Evolutionary conservation across 92 coral and sea anemone species (phyloP), one percentile per base, ranked within the genome.

Genomic region (Pocillopora meandrina): DNA sequence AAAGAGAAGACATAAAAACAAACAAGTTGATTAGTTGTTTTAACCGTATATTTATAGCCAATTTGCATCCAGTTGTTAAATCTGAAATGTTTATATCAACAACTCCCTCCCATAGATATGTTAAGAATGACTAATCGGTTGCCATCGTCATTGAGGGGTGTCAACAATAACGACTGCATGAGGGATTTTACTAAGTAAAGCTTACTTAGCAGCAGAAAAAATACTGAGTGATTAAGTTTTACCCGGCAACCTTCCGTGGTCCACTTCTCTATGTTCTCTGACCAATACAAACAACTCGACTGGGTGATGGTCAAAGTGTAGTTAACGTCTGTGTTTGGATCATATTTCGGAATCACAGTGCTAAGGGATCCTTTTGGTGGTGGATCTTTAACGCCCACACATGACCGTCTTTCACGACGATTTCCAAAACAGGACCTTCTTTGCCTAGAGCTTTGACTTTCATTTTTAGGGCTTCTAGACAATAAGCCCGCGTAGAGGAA

Each of bases 241-340:
- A 84, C 87, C 86, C 65, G 72, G 67, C 91, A 90, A 8, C 93
- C 93, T 33, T 76, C 82, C 0, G 84, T 42, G 9, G 86, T 77
- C 93, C 93, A 87, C 36, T 26, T 72, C 36, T 90, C 58, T 33
- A 79, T 74, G 26, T 71, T 76, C 66, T 82, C 89, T 34, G 87
- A 83, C 91, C 91, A 90, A 56, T 82, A 90, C 72, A 76, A 34
- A 69, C 93, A 90, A 49, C 88, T 74, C 23, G 88, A 72, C 14
- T 87, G 87, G 20, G 63, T 73, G 14, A 83, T 76, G 11, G 62
- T 65, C 78, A 87, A 56, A 3, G 90, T 78, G 36, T 87, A 90
- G 82, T 90, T 87, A 11, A 67, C 67, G 31, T 89, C 92, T 9
- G 86, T 73, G 2, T 36, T 36, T 12, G 86, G 89, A 47, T 89